phyloP scores from a whole-genome alignment of 2,888 invertebrate species.

The Eristalinus sepulchralis region DNA sequence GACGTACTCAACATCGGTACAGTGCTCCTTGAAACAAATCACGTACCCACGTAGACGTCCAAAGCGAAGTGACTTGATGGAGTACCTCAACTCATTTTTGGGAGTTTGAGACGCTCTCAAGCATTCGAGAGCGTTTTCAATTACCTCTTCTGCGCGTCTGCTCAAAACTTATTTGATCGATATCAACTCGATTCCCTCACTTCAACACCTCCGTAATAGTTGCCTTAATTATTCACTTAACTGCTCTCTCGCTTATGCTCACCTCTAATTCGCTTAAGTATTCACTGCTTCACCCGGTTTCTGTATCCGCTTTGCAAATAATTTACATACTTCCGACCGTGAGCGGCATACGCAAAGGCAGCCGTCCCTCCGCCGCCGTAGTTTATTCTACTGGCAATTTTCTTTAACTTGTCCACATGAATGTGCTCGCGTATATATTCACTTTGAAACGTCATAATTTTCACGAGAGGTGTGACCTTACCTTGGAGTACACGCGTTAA shows the following conservation, averaged over 20 bases:
- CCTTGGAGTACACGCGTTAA: neutral
- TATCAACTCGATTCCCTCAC: neutral
- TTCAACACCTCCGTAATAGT: constrained; percentile 25
- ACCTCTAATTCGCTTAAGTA: neutral
- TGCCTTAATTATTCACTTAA: constrained; percentile 41
- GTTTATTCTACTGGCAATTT: neutral
- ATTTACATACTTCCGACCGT: neutral
- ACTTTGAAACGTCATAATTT: neutral
- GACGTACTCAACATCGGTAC: constrained; percentile 26
- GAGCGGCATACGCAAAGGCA: neutral
- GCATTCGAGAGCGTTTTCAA: constrained; percentile 48
- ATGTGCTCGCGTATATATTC: neutral
- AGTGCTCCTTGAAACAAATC: constrained; percentile 46
- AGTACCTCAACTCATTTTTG: constrained; percentile 18
- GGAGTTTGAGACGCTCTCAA: constrained; percentile 13
- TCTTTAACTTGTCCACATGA: neutral
- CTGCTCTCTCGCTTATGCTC: constrained; percentile 34
- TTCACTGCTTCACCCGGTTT: neutral
- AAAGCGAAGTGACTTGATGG: constrained; percentile 10
- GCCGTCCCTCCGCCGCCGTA: neutral
- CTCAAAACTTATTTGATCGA: constrained; percentile 6
- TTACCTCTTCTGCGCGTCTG: constrained; percentile 22
- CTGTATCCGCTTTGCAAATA: neutral
- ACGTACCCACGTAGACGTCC: constrained; percentile 25
- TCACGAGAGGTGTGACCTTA: neutral